phyloP scores from a whole-genome alignment of 2,113 vertebrate species.

The Callospermophilus lateralis region DNA sequence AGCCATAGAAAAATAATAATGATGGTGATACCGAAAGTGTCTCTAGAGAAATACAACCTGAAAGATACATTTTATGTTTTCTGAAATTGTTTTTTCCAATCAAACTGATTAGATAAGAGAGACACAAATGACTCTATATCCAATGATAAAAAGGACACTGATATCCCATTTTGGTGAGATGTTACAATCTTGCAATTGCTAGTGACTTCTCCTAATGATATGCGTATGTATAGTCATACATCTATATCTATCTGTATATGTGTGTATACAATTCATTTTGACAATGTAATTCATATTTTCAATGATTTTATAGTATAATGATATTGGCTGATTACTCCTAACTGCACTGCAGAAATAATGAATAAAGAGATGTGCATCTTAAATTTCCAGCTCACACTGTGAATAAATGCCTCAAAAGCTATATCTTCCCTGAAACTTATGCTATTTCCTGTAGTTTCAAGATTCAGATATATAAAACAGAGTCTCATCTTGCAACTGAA shows the following conservation, averaged over 20 bases:
- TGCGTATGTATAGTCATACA: not conserved
- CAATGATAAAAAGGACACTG: not conserved
- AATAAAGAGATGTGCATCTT: not conserved
- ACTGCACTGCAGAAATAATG: not conserved
- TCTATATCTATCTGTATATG: rapidly evolving
- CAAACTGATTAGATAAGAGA: not conserved
- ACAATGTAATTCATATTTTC: not conserved
- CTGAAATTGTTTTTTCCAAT: not conserved
- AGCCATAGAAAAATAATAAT: not conserved
- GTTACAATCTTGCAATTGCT: not conserved
- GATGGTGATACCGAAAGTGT: not conserved
- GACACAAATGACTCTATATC: not conserved
- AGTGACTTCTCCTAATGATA: not conserved
- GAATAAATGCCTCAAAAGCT: not conserved
- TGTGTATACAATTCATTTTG: not conserved
- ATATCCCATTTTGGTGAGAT: not conserved
- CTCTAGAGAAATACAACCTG: not conserved
- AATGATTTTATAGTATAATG: not conserved
- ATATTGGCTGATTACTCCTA: not conserved
- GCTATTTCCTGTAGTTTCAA: not conserved
- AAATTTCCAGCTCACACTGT: not conserved
- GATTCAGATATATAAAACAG: not conserved
- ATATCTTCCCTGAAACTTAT: not conserved
- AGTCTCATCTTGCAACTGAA: not conserved
- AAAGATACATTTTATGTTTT: not conserved